Evolutionary conservation across 1,140 invertebrate genomes (phyloP), one percentile per base, ranked within the genome.

Genomic region (Drosophila mauritiana): DNA sequence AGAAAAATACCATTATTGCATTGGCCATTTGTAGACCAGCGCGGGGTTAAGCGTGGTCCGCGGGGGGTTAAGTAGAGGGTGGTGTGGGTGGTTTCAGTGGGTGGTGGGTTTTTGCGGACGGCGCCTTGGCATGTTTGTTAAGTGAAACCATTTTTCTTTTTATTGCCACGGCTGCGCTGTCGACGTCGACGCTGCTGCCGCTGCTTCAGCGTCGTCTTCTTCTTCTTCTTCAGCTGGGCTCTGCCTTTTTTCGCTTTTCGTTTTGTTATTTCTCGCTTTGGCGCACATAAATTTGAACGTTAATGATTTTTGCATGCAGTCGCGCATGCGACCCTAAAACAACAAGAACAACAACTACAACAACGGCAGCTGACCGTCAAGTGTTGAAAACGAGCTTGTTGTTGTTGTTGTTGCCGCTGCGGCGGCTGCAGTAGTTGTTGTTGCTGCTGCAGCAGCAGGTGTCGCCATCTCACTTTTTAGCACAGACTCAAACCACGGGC

Each of bases 141-240:
- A 91, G 89, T 91, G 83, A 91, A 91, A 91, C 88, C 83, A 91
- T 91, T 89, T 91, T 88, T 91, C 70, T 80, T 90, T 89, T 85
- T 80, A 78, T 89, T 90, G 79, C 64, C 54, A 1, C 61, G 45
- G 53, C 59, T 46, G 54, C 63, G 27, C 42, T 46, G 49, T 68
- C 53, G 27, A 22, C 53, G 36, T 31, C 27, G 36, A 34, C 49
- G 34, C 13, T 10, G 40, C 59, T 17, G 34, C 59, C 12, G 17
- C 17, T 11, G 42, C 42, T 45, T 11, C 42, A 4, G 40, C 7
- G 0, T 1, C 12, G 11, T 39, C 40, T 42, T 17, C 2, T 45
- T 8, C 42, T 17, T 11, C 15, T 43, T 43, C 42, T 64, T 46
- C 31, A 17, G 20, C 25, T 52, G 25, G 12, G 20, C 11, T 57